These are phyloP conservation scores for Apodemia zela DNA, from an alignment of 2,888 invertebrate species.

Conservation along the genomic window DNA sequence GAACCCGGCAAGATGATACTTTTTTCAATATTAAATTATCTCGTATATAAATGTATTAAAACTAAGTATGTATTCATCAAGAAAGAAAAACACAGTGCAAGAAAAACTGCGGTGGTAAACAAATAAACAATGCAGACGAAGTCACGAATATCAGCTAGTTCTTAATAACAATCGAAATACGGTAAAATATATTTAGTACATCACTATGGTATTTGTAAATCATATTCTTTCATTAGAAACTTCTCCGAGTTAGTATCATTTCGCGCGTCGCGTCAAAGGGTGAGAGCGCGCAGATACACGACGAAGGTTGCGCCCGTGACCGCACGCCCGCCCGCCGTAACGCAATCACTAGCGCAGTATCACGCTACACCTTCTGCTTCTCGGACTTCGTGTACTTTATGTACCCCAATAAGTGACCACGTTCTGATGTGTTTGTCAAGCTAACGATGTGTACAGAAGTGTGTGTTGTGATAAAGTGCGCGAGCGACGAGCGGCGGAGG, in stretches of 20 bases:
- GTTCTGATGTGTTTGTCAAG: constrained; percentile 59
- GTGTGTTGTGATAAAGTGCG: constrained; percentile 61
- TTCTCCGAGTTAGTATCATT: not conserved
- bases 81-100: no score
- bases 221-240: not conserved
- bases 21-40: no score
- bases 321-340: constrained; percentile 59
- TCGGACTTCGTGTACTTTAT: constrained; percentile 52
- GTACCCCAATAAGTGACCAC: constrained; percentile 33
- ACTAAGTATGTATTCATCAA: not conserved
- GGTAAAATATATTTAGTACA: no score
- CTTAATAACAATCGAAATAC: no score
- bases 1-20: no score
- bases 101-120: no score
- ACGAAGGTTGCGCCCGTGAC: constrained; percentile 78
- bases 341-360: constrained; percentile 56
- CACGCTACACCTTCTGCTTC: constrained; percentile 66
- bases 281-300: constrained; percentile 57
- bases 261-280: constrained; percentile 53
- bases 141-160: no score
- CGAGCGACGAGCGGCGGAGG: constrained; percentile 53
- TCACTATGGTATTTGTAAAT: no score
- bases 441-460: constrained; percentile 64
- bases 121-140: no score
- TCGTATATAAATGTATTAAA: not conserved